Base-by-base conservation (phyloP, 2,888 invertebrate species). In the Orchesellides sinensis region DNA sequence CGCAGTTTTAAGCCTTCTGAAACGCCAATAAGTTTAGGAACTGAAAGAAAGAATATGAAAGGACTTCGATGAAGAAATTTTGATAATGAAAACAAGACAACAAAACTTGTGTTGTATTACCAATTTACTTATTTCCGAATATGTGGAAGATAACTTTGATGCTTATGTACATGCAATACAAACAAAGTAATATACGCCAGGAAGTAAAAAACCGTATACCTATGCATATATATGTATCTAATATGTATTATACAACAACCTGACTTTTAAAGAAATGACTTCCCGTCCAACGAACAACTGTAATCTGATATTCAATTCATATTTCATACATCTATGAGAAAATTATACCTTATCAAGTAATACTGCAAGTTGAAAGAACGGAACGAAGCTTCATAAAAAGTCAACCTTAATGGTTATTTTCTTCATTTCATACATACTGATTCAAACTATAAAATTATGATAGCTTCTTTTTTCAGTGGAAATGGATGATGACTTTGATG, bases 321-420 rank as follows among this genome's bases (percentile, higher is more conserved):
- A 72, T 72, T 72, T 72, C 59, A 45, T 72, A 47, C n/a, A n/a
- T 59, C 47, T 59, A 59, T 72, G 72, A 19, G 59, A 19, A 72
- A 72, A 72, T 59, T 59, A 70, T 27, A 25, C 27, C 29, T 19
- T n/a, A n/a, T n/a, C n/a, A n/a, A n/a, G n/a, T n/a, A n/a, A n/a
- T n/a, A n/a, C n/a, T n/a, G n/a, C n/a, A n/a, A n/a, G n/a, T n/a
- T n/a, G n/a, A 40, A 10, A 25, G 23, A 54, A 54, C 54, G 23
- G 61, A 19, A 32, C 2, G 32, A 32, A 29, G 14, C 19, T 21
- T 61, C 61, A 61, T 32, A 17, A 61, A 61, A 29, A 29, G 4
- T 2, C 6, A 10, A 17, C 61, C 19, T 4, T 61, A 61, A 61
- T 32, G 61, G 61, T 61, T 61, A 61, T 61, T 61, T 32, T 23